Percentiles rank a stretch among this genome's conserved stretches.
Conservation (phyloP, 2,797 vertebrate genomes). For the Sebastes nivosus region DNA sequence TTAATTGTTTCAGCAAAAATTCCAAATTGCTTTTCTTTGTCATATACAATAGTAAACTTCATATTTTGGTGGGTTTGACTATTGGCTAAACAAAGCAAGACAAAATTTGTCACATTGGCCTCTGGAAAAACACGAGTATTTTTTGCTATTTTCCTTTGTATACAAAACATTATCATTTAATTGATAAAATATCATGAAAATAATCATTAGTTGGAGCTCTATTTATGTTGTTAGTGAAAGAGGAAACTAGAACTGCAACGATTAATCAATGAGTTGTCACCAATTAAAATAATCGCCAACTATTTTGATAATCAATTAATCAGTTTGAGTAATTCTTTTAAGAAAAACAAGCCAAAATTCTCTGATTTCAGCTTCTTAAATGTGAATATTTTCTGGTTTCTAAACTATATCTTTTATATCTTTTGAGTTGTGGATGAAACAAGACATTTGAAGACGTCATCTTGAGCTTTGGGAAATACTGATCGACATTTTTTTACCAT, state of each 20-base stretch:
- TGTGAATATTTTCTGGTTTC: too few species aligned
- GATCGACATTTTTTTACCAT: too few species aligned
- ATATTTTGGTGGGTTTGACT: neutral
- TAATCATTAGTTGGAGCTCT: neutral
- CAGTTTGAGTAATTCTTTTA: too few species aligned
- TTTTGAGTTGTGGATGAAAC: too few species aligned
- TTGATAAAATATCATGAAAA: neutral
- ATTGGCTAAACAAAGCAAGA: neutral
- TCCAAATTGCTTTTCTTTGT: neutral
- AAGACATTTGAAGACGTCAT: too few species aligned
- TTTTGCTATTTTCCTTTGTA: neutral
- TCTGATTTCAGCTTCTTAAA: too few species aligned
- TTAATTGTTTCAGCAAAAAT: neutral
- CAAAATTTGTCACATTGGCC: neutral
- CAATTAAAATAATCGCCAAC: neutral
- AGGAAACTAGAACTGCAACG: too few species aligned
- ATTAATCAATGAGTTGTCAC: too few species aligned
- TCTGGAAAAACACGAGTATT: neutral
- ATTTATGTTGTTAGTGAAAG: neutral
- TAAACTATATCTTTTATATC: too few species aligned
- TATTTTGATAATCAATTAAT: too few species aligned
- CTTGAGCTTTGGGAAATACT: too few species aligned
- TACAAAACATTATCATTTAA: neutral
- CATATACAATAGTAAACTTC: neutral
- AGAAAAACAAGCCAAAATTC: too few species aligned